Conservation (phyloP, 2,797 vertebrate species). For the Caiman crocodilus region DNA sequence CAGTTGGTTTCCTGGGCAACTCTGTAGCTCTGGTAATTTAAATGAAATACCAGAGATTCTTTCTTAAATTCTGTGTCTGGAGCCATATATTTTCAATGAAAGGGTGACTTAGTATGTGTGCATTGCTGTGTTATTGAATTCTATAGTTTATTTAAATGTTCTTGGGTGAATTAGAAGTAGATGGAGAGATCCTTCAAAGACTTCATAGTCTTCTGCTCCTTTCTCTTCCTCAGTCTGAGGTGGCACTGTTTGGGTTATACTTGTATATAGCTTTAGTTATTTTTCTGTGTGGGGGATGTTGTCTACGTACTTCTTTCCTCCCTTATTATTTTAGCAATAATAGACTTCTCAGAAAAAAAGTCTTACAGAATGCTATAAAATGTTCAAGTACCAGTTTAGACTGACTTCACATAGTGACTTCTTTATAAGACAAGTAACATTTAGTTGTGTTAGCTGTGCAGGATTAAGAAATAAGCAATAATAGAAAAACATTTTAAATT, state of each 20-base stretch:
- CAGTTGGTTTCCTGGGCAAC: constrained; percentile 57
- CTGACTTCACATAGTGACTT: neutral
- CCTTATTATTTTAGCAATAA: neutral
- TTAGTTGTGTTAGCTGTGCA: neutral
- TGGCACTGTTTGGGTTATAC: neutral
- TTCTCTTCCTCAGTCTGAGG: neutral
- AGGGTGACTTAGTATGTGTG: neutral
- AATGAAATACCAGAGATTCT: constrained; percentile 9
- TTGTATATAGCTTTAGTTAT: neutral
- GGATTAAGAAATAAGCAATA: neutral
- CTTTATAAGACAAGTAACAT: constrained; percentile 3
- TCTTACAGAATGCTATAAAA: neutral
- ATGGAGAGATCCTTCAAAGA: neutral
- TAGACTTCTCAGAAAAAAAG: neutral
- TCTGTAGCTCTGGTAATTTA: constrained; percentile 23
- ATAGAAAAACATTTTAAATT: neutral
- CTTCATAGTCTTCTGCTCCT: neutral
- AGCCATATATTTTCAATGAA: neutral
- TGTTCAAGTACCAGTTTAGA: neutral
- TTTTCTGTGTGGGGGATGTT: neutral
- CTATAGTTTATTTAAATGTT: neutral
- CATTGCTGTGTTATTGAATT: constrained; percentile 2
- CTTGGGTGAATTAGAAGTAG: neutral
- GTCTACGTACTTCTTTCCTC: neutral
- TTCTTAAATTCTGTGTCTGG: neutral